A percentile compares a stretch with the other conserved stretches of the same genome.
Evolutionary conservation across 2,888 invertebrate genomes (phyloP).

Genomic region (Ferdinandea cuprea): DNA sequence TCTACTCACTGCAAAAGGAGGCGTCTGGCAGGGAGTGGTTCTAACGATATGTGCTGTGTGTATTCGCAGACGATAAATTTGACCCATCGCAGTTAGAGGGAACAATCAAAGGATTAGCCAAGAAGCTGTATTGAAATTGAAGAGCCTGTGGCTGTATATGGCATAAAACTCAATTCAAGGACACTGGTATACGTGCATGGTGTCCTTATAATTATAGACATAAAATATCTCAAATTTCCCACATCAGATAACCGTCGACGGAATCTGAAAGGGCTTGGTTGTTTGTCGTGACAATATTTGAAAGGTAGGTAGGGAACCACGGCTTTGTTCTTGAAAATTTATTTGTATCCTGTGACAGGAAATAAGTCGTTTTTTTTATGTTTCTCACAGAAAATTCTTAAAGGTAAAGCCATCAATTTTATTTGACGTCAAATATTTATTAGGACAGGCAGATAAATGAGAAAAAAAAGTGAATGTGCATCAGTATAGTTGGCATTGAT

Average conservation of each 20-base stretch:
- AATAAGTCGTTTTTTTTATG: too few relatives aligned
- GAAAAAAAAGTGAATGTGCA: too few relatives aligned
- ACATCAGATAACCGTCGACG: background rate
- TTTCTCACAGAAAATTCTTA: too few relatives aligned
- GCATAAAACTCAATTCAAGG: slow-evolving; percentile 32
- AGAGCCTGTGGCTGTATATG: slow-evolving; percentile 22
- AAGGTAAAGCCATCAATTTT: slow-evolving; percentile 1
- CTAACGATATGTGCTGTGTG: background rate
- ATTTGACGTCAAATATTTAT: background rate
- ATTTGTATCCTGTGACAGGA: background rate
- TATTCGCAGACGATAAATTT: slow-evolving; percentile 37
- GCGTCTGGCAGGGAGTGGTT: background rate
- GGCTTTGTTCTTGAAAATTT: too few relatives aligned
- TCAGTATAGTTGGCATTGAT: too few relatives aligned
- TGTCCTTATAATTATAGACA: slow-evolving; percentile 21
- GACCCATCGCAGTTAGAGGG: slow-evolving; percentile 2
- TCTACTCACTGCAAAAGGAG: too few relatives aligned
- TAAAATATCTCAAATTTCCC: slow-evolving; percentile 42
- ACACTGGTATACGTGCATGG: slow-evolving; percentile 17
- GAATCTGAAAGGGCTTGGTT: background rate
- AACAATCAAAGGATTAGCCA: slow-evolving; percentile 52
- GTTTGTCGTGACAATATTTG: background rate
- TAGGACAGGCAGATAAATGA: too few relatives aligned
- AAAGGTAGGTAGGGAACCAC: too few relatives aligned
- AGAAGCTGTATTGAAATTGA: slow-evolving; percentile 59